phyloP scores from a whole-genome alignment of 2,113 vertebrate genomes.

The Microtus richardsoni region DNA sequence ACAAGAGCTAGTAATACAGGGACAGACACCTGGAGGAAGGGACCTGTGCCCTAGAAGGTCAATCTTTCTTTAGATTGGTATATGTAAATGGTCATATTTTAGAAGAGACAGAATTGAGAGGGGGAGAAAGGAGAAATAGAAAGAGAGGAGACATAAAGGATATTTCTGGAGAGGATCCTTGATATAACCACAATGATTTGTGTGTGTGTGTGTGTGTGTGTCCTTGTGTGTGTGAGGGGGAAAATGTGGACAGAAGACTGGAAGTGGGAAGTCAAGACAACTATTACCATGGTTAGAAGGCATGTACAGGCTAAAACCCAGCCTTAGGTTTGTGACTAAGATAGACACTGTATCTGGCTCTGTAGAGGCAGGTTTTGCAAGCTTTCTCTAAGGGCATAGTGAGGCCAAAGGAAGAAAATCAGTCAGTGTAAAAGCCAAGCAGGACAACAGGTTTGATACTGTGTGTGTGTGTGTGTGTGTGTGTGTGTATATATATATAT shows the following conservation, averaged over 20 bases:
- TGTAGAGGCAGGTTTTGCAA: background rate
- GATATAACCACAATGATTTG: background rate
- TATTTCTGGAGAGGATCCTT: background rate
- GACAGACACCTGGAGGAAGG: background rate
- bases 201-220: background rate
- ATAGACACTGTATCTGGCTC: accelerated
- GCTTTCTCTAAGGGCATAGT: background rate
- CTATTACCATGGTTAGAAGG: background rate
- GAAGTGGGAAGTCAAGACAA: background rate
- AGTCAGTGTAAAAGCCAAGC: background rate
- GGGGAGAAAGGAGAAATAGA: no score
- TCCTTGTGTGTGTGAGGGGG: background rate
- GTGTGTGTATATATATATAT: background rate
- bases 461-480: background rate
- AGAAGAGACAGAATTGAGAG: background rate
- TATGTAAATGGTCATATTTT: background rate
- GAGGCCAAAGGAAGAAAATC: background rate
- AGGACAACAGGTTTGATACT: background rate
- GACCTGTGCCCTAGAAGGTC: background rate
- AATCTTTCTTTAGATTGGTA: background rate
- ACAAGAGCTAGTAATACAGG: background rate
- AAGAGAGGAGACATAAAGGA: background rate
- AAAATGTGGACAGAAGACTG: background rate
- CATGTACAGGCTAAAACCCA: background rate
- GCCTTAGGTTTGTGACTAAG: background rate